Conservation (phyloP, 2,888 invertebrate genomes). For the Diabrotica balteata region DNA sequence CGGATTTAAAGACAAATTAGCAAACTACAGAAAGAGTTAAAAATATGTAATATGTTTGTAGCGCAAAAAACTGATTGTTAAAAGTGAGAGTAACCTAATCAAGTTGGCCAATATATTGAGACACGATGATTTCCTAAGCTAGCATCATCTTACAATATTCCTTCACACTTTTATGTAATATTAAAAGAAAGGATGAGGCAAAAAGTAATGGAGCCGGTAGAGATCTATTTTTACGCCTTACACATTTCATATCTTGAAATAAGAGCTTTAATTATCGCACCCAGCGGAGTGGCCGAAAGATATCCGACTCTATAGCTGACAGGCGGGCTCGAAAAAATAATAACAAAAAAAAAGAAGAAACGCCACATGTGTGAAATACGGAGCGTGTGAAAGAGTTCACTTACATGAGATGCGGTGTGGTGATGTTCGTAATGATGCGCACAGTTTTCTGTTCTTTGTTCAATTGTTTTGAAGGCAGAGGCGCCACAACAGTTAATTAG, state of each 20-base stretch:
- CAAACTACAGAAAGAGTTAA: no score
- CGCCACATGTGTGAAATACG: slow-evolving; percentile 48
- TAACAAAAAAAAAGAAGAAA: slow-evolving; percentile 43
- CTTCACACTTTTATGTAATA: no score
- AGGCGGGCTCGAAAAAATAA: slow-evolving; percentile 37
- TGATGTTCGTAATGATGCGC: slow-evolving; percentile 43
- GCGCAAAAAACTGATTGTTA: no score
- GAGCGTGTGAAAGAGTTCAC: slow-evolving; percentile 51
- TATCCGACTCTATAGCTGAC: slow-evolving; percentile 47
- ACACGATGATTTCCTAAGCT: no score
- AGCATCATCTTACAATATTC: no score
- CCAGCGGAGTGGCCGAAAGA: slow-evolving; percentile 45
- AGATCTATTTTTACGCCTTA: slow-evolving; percentile 38
- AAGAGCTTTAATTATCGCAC: slow-evolving; percentile 45
- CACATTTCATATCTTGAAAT: slow-evolving; percentile 38
- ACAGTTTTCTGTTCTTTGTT: slow-evolving; percentile 35
- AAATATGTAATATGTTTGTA: no score
- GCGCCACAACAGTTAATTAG: background rate
- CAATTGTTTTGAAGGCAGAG: slow-evolving; percentile 10
- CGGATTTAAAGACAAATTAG: no score
- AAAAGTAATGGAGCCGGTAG: slow-evolving; percentile 33
- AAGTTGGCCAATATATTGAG: no score
- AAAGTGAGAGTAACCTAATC: no score
- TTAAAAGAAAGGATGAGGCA: slow-evolving; percentile 9
- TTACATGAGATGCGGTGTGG: slow-evolving; percentile 42